These are phyloP conservation scores for Mylabris sibirica DNA, from an alignment of 2,888 invertebrate genomes.

Conservation along the genomic window DNA sequence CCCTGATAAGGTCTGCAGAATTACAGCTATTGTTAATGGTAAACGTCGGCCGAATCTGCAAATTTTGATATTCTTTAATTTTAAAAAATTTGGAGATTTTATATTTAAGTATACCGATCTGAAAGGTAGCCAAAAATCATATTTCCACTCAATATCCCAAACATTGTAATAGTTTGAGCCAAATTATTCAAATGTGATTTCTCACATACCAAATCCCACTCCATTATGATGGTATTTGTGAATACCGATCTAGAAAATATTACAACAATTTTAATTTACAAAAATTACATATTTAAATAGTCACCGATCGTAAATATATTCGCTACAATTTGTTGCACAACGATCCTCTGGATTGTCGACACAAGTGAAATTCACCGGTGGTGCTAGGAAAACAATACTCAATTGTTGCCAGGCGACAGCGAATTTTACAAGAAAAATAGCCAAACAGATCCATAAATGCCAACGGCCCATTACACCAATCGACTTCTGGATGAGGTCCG, in stretches of 20 bases:
- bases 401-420: conserved; percentile 84
- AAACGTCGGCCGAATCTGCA: conserved; percentile 76
- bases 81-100: neutral
- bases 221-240: conserved; percentile 74
- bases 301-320: conserved; percentile 69
- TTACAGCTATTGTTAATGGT: conserved; percentile 76
- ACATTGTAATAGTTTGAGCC: conserved; percentile 81
- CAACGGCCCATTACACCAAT: conserved; percentile 78
- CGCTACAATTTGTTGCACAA: conserved; percentile 66
- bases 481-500: conserved; percentile 72
- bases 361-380: conserved; percentile 67
- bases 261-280: neutral
- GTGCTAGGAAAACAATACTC: conserved; percentile 79
- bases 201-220: conserved; percentile 80
- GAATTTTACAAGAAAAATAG: conserved; percentile 76
- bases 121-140: conserved; percentile 77
- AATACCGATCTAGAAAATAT: conserved; percentile 63
- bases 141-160: conserved; percentile 78
- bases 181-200: conserved; percentile 72
- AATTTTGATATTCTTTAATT: neutral
- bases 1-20: conserved; percentile 76
- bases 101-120: conserved; percentile 71
- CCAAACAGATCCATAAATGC: conserved; percentile 76
- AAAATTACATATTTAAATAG: conserved; percentile 31
- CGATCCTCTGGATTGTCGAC: conserved; percentile 60